phyloP scores from a whole-genome alignment of 2,797 vertebrate species.

The Sebastes matsubarae region DNA sequence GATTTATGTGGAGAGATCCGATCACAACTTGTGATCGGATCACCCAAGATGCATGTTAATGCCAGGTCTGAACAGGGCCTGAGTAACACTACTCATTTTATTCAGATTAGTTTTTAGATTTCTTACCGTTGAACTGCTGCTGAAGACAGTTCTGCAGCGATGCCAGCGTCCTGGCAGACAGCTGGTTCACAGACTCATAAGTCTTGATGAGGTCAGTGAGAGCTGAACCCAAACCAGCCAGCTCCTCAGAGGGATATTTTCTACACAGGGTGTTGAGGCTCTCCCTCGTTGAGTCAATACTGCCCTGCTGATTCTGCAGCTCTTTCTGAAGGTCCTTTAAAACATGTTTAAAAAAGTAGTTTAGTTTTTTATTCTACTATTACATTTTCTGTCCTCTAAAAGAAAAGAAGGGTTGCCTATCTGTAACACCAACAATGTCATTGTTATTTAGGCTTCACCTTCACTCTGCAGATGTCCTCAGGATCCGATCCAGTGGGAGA shows the following conservation, averaged over 20 bases:
- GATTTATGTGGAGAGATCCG: no score
- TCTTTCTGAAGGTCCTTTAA: conserved; percentile 92
- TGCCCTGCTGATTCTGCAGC: conserved; percentile 90
- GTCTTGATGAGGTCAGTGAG: conserved; percentile 91
- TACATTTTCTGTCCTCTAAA: not conserved
- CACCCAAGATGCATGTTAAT: no score
- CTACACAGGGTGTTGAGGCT: conserved; percentile 92
- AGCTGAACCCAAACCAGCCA: conserved; percentile 87
- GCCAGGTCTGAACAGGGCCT: no score
- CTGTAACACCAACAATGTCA: not conserved
- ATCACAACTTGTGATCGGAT: no score
- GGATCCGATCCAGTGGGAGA: conserved; percentile 83
- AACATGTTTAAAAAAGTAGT: not conserved
- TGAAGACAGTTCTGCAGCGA: conserved; percentile 90
- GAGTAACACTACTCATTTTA: not conserved
- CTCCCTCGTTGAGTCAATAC: conserved; percentile 88
- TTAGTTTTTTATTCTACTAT: not conserved
- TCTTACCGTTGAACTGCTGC: conserved; percentile 90
- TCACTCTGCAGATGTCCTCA: conserved; percentile 91
- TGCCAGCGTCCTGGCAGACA: conserved; percentile 86
- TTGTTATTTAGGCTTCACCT: conserved; percentile 76
- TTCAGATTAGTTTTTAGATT: not conserved
- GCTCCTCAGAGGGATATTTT: conserved; percentile 90
- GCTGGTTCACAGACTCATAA: conserved; percentile 90
- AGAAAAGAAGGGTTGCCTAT: not conserved